Evolutionary conservation across 2,888 invertebrate genomes (phyloP).

Genomic region (Pardosa pseudoannulata): DNA sequence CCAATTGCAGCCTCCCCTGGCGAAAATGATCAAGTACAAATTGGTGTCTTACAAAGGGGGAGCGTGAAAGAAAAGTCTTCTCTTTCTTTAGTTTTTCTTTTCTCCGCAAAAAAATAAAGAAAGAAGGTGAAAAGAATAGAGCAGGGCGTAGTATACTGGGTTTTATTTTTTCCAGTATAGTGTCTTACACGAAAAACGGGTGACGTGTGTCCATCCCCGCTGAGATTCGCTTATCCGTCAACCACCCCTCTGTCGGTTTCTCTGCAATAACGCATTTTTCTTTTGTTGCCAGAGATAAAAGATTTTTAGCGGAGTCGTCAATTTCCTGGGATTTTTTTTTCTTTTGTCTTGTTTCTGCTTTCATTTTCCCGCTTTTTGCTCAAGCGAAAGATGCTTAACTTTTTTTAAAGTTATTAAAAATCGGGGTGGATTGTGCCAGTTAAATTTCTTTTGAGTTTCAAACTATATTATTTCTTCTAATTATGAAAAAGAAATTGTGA

Average conservation of each 20-base stretch:
- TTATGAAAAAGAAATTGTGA: too few species aligned
- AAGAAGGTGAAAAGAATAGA: too few species aligned
- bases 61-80: neutral
- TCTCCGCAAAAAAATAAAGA: neutral
- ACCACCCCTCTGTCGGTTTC: neutral
- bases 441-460: too few species aligned
- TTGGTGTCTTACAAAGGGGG: neutral
- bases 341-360: too few species aligned
- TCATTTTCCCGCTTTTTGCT: too few species aligned
- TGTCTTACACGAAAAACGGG: neutral
- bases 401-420: too few species aligned
- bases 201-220: neutral
- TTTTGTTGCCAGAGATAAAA: neutral
- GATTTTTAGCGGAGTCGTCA: neutral
- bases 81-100: neutral
- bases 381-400: too few species aligned
- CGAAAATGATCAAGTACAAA: constrained; percentile 1
- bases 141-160: neutral
- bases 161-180: neutral
- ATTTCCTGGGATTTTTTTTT: too few species aligned
- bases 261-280: neutral
- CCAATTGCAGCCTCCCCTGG: neutral
- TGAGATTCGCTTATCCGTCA: neutral
- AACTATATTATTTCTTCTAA: too few species aligned
- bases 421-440: too few species aligned